phyloP scores from a whole-genome alignment of 2,113 vertebrate genomes.

The Leuciscus idus region DNA sequence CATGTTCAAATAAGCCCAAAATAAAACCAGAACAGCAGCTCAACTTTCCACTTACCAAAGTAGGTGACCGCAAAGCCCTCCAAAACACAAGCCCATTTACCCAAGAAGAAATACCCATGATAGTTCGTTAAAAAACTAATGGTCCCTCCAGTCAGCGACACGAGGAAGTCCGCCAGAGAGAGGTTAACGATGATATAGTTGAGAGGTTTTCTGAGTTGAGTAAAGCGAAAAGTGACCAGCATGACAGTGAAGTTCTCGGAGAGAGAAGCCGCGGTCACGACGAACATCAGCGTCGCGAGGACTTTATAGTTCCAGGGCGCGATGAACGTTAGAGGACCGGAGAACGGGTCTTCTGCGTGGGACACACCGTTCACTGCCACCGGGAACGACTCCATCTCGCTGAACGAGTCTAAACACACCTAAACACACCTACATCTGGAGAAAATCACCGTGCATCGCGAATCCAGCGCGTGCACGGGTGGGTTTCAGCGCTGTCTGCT shows the following conservation, averaged over 20 bases:
- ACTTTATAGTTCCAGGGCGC: constrained; percentile 87
- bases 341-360: constrained; percentile 79
- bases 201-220: constrained; percentile 84
- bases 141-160: constrained; percentile 82
- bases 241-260: constrained; percentile 88
- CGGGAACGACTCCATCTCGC: constrained; percentile 59
- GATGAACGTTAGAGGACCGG: constrained; percentile 71
- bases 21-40: background rate
- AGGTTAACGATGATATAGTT: constrained; percentile 90
- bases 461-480: background rate
- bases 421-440: background rate
- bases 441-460: background rate
- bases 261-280: constrained; percentile 83
- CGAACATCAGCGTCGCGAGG: constrained; percentile 83
- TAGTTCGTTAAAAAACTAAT: constrained; percentile 86
- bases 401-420: background rate
- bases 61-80: constrained; percentile 91
- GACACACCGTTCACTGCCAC: constrained; percentile 74
- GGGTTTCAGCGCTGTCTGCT: background rate
- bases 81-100: constrained; percentile 84
- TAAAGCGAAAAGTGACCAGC: constrained; percentile 84
- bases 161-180: constrained; percentile 86
- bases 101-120: constrained; percentile 87
- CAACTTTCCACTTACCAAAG: constrained; percentile 81
- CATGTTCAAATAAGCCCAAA: background rate